A percentile compares a stretch with the other conserved stretches of the same genome.
phyloP scores from a whole-genome alignment of 2,797 vertebrate genomes.

The Eidolon dupreanum region DNA sequence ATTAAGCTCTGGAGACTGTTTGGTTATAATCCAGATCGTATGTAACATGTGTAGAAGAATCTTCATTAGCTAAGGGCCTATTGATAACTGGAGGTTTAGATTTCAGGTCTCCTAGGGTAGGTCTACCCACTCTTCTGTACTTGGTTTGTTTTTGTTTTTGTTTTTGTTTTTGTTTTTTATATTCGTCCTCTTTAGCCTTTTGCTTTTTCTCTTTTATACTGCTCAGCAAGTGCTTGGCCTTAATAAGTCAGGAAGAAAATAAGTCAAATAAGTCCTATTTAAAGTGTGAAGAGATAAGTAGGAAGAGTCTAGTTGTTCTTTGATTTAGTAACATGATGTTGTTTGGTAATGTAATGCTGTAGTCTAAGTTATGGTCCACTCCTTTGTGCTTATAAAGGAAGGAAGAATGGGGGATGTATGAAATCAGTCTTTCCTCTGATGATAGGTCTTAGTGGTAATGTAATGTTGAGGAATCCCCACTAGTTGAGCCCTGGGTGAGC shows the following conservation, averaged over 20 bases:
- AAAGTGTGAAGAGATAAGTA: background rate
- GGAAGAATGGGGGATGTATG: background rate
- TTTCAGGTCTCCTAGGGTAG: background rate
- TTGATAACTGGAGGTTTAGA: background rate
- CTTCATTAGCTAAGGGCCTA: background rate
- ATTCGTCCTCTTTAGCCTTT: constrained; percentile 1
- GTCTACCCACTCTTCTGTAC: background rate
- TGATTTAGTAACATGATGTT: constrained; percentile 26
- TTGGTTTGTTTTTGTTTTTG: background rate
- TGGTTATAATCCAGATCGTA: constrained; percentile 18
- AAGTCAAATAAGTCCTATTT: background rate
- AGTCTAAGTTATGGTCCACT: background rate
- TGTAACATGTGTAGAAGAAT: background rate
- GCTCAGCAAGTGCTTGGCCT: background rate
- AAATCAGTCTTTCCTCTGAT: background rate
- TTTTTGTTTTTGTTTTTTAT: background rate
- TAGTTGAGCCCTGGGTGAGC: background rate
- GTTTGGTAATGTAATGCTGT: background rate
- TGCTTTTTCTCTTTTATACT: background rate
- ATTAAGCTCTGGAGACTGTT: background rate
- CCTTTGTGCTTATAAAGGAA: background rate
- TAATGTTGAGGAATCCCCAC: background rate
- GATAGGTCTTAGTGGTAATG: background rate
- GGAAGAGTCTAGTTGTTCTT: background rate
- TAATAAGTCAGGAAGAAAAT: background rate